These are phyloP conservation scores for Phortica okadai DNA, from an alignment of 2,888 invertebrate genomes.

Conservation along the genomic window DNA sequence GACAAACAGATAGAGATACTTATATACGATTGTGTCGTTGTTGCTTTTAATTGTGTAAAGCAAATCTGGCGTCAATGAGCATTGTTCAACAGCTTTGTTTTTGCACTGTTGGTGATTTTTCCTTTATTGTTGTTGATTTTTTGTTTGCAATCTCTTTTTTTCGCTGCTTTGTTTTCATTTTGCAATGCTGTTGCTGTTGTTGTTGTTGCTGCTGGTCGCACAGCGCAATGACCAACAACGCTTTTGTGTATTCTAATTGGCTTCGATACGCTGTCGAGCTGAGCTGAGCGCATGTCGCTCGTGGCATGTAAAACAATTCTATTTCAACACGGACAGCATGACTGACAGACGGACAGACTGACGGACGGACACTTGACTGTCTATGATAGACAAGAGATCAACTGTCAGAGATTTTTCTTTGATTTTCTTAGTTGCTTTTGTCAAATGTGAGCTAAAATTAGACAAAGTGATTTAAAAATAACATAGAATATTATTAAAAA, in stretches of 20 bases:
- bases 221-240: slow-evolving; percentile 54
- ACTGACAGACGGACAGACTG: neutral
- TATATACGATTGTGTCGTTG: neutral
- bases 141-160: neutral
- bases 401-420: too few relatives aligned
- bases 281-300: slow-evolving; percentile 42
- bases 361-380: too few relatives aligned
- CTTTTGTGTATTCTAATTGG: slow-evolving; percentile 27
- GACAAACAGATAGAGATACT: slow-evolving; percentile 1
- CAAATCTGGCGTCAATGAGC: neutral
- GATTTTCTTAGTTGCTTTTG: too few relatives aligned
- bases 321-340: slow-evolving; percentile 51
- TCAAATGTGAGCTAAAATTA: too few relatives aligned
- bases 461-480: too few relatives aligned
- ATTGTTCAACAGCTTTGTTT: neutral
- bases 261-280: neutral
- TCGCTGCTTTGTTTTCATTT: neutral
- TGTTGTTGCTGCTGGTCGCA: slow-evolving; percentile 50
- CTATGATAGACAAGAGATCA: too few relatives aligned
- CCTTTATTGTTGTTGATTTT: neutral
- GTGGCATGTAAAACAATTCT: slow-evolving; percentile 52
- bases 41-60: neutral
- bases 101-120: neutral
- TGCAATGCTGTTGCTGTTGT: slow-evolving; percentile 27
- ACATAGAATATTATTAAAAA: too few relatives aligned